Conservation (phyloP, 2,113 vertebrate genomes). For the Casuarius casuarius region DNA sequence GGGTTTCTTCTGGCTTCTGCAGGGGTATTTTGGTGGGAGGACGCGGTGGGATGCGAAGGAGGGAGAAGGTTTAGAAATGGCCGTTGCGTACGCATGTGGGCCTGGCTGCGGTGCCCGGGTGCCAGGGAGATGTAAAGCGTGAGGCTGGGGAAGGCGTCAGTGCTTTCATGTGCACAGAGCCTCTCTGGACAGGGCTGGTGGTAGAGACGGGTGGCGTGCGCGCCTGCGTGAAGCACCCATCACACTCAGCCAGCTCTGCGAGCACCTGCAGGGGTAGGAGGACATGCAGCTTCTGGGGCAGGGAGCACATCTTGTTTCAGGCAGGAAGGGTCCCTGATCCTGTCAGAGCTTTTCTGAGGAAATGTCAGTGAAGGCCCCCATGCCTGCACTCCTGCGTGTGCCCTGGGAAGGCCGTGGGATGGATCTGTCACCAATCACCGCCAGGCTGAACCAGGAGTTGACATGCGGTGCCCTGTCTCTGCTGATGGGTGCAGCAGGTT, state of each 20-base stretch:
- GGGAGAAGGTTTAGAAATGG: neutral
- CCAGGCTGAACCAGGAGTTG: neutral
- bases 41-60: neutral
- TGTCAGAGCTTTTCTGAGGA: neutral
- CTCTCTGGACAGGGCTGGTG: neutral
- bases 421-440: neutral
- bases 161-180: neutral
- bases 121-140: neutral
- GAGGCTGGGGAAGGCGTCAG: neutral
- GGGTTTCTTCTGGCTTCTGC: neutral
- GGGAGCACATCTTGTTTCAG: neutral
- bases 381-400: neutral
- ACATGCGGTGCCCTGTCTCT: neutral
- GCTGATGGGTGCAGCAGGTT: neutral
- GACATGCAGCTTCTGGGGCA: neutral
- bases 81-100: neutral
- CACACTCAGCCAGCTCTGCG: neutral
- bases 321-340: neutral
- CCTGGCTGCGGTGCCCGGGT: fast-evolving
- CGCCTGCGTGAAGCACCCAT: neutral
- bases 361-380: fast-evolving
- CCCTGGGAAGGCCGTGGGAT: neutral
- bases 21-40: neutral
- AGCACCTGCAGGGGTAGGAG: neutral
- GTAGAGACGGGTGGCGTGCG: fast-evolving